phyloP scores from a whole-genome alignment of 2,888 invertebrate species.

The Aphidoletes aphidimyza region DNA sequence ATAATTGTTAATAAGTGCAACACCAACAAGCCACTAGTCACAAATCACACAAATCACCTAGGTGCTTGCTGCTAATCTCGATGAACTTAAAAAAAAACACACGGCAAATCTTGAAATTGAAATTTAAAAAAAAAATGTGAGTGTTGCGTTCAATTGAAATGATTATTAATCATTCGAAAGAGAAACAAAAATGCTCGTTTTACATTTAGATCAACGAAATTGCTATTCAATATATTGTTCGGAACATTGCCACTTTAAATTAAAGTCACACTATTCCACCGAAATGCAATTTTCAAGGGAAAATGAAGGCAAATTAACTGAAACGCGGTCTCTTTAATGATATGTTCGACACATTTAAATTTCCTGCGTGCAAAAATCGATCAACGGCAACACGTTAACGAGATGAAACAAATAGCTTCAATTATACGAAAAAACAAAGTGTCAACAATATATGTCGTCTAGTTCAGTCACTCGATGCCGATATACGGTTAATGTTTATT shows the following conservation, averaged over 20 bases:
- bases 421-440: background rate
- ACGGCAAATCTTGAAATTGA: background rate
- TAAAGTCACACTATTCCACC: background rate
- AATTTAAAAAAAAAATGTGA: background rate
- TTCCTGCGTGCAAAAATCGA: background rate
- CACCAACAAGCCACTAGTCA: background rate
- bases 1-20: constrained; percentile 21
- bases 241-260: background rate
- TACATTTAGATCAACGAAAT: background rate
- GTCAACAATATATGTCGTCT: background rate
- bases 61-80: no score
- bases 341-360: constrained; percentile 23
- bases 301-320: background rate
- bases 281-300: background rate
- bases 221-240: no score
- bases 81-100: background rate
- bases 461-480: background rate
- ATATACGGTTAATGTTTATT: background rate
- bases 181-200: background rate
- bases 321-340: background rate
- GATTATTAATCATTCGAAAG: constrained; percentile 11
- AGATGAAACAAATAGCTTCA: constrained; percentile 17
- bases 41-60: no score
- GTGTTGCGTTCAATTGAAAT: background rate
- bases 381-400: background rate